These are phyloP conservation scores for Centropristis striata DNA, from an alignment of 2,113 vertebrate species.

Conservation along the genomic window DNA sequence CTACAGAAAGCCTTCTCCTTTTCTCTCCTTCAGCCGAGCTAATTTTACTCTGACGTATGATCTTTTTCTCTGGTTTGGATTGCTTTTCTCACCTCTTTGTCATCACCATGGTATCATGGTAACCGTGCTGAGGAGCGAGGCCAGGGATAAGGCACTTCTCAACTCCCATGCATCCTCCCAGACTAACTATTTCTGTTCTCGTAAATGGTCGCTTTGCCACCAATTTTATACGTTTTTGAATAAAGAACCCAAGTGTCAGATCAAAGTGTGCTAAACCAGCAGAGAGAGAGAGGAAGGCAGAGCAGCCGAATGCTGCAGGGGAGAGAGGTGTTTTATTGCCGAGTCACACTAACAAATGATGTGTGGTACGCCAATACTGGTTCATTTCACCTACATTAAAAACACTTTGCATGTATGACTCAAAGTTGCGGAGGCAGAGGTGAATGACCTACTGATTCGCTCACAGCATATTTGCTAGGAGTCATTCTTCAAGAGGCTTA, in stretches of 20 bases:
- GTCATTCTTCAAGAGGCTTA: constrained; percentile 3
- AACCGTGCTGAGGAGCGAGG: constrained; percentile 63
- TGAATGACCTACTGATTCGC: neutral
- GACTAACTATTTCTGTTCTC: constrained; percentile 17
- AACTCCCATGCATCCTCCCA: constrained; percentile 19
- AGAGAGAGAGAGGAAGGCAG: neutral
- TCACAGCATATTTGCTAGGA: too few relatives aligned
- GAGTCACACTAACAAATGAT: constrained; percentile 53
- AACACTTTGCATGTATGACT: constrained; percentile 47
- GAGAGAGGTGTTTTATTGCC: constrained; percentile 46
- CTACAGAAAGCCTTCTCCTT: neutral
- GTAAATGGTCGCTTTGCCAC: constrained; percentile 23
- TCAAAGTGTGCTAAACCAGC: neutral
- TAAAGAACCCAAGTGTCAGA: constrained; percentile 13
- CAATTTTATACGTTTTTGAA: constrained; percentile 25
- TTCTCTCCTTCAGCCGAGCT: constrained; percentile 43
- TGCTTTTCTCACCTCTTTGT: constrained; percentile 79
- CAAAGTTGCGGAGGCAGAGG: constrained; percentile 7
- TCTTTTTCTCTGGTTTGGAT: constrained; percentile 64
- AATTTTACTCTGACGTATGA: constrained; percentile 58
- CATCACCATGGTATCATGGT: constrained; percentile 77
- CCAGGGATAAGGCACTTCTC: constrained; percentile 41
- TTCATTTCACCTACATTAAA: constrained; percentile 31
- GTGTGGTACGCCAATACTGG: constrained; percentile 44
- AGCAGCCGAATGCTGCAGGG: neutral